These are phyloP conservation scores for Troilus luridus DNA, from an alignment of 2,888 invertebrate genomes.

Conservation along the genomic window DNA sequence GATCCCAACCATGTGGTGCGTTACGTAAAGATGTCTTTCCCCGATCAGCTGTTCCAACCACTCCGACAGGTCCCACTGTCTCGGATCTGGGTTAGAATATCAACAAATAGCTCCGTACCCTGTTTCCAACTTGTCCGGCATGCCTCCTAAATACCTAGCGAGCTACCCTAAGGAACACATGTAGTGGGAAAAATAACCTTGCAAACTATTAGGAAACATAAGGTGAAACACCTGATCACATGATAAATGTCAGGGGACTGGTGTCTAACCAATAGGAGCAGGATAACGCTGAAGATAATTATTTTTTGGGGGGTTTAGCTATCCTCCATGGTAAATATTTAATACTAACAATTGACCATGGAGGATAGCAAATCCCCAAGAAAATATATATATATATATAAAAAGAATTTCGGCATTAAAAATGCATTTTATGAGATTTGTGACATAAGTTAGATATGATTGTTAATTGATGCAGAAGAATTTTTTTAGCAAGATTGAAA, in stretches of 20 bases:
- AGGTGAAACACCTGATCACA: background rate
- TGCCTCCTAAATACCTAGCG: background rate
- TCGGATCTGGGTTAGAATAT: conserved; percentile 42
- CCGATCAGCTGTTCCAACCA: conserved; percentile 42
- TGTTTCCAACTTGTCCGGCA: background rate
- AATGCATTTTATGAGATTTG: too few species aligned
- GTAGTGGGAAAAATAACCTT: background rate
- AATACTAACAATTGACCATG: too few species aligned
- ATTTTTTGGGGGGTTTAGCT: too few species aligned
- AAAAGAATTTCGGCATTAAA: too few species aligned
- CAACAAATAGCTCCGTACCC: background rate
- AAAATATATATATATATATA: too few species aligned
- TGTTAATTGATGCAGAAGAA: too few species aligned
- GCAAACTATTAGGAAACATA: background rate
- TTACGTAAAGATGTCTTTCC: conserved; percentile 30
- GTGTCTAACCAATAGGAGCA: too few species aligned
- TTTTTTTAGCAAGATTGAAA: too few species aligned
- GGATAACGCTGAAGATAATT: too few species aligned
- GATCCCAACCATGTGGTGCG: conserved; percentile 17
- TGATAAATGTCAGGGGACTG: background rate
- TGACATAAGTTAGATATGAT: too few species aligned
- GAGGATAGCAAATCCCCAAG: too few species aligned
- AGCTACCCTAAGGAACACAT: background rate
- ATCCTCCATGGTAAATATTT: background rate
- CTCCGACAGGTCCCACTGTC: conserved; percentile 11